phyloP scores from a whole-genome alignment of 2,113 vertebrate species.

The Athene cunicularia region DNA sequence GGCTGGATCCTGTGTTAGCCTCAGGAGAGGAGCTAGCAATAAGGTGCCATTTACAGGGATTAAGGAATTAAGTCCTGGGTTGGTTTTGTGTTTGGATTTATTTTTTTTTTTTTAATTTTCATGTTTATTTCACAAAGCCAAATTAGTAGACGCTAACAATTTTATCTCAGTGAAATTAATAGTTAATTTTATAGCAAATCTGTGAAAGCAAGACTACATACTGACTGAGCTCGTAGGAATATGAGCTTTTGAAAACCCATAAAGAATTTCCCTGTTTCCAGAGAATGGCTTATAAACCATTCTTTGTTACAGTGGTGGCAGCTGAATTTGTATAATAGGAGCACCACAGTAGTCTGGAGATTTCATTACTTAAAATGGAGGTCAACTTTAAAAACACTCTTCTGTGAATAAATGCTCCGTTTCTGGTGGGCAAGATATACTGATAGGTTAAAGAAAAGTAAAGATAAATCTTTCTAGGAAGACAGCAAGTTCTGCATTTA shows the following conservation, averaged over 20 bases:
- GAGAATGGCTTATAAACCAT: background rate
- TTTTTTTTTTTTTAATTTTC: background rate
- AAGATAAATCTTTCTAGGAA: background rate
- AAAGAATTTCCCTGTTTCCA: background rate
- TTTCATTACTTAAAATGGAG: background rate
- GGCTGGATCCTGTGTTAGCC: background rate
- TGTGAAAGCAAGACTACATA: background rate
- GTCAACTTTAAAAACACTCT: background rate
- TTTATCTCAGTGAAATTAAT: background rate
- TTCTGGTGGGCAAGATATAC: background rate
- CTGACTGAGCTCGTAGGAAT: background rate
- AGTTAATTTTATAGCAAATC: background rate
- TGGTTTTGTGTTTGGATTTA: background rate
- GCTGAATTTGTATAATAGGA: background rate
- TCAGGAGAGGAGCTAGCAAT: background rate
- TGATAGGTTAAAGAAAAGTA: background rate
- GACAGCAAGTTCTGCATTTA: background rate
- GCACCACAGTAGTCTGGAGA: background rate
- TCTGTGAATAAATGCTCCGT: background rate
- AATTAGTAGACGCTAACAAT: background rate
- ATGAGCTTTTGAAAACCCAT: background rate
- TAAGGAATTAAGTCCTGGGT: background rate
- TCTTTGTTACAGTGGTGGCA: background rate
- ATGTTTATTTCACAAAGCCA: background rate
- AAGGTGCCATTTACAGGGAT: background rate